Conservation (phyloP, 2,797 vertebrate species). For the Anableps anableps region DNA sequence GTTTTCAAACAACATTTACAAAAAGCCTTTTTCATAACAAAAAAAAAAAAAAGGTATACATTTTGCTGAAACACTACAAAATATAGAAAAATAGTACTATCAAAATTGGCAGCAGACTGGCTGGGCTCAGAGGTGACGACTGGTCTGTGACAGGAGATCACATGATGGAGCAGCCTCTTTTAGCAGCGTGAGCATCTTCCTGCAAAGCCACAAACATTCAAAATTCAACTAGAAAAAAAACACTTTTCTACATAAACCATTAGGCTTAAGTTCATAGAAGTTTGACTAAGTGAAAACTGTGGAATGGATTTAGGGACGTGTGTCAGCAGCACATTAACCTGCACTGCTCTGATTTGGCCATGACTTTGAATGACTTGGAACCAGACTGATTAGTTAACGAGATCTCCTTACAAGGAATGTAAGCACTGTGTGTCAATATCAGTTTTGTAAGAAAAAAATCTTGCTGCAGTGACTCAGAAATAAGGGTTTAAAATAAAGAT, state of each 20-base stretch:
- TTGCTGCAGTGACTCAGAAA: neutral
- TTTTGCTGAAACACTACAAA: constrained; percentile 67
- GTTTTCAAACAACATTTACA: constrained; percentile 7
- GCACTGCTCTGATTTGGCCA: neutral
- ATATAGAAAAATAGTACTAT: constrained; percentile 88
- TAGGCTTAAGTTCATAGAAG: too few relatives aligned
- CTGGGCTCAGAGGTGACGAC: constrained; percentile 57
- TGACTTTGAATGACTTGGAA: neutral
- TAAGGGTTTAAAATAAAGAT: neutral
- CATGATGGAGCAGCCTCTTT: constrained; percentile 86
- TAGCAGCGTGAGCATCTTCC: constrained; percentile 73
- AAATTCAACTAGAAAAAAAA: neutral
- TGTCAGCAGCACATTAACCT: neutral
- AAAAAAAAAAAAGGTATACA: constrained; percentile 34
- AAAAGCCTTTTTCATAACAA: constrained; percentile 39
- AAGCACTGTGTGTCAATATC: neutral
- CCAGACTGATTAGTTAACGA: neutral
- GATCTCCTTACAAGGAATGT: neutral
- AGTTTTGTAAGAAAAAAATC: neutral
- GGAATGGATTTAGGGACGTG: neutral
- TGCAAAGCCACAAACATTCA: constrained; percentile 50
- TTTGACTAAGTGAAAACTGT: neutral
- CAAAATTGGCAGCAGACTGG: constrained; percentile 74
- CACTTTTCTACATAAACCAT: neutral
- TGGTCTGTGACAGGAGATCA: constrained; percentile 70